These are phyloP conservation scores for Xenopus borealis DNA, from an alignment of 2,113 vertebrate species.

Conservation along the genomic window DNA sequence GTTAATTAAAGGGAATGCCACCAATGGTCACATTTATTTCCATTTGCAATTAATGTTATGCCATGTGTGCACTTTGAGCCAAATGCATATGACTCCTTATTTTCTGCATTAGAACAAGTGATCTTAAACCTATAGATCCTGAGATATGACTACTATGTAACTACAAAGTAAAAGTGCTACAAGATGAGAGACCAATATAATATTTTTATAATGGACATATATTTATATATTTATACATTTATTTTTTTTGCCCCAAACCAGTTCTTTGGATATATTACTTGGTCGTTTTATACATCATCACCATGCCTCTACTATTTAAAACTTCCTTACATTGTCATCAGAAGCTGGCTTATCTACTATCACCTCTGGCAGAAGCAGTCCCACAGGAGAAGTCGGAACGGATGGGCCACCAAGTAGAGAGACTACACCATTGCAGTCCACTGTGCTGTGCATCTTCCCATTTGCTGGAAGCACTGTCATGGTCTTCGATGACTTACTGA, in stretches of 20 bases:
- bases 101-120: no score
- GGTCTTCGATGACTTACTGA: slow-evolving; percentile 69
- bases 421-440: slow-evolving; percentile 91
- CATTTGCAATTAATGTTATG: no score
- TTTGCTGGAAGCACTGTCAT: slow-evolving; percentile 67
- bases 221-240: no score
- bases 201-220: slow-evolving; percentile 56
- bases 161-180: background rate
- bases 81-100: no score
- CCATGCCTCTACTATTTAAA: slow-evolving; percentile 57
- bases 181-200: slow-evolving; percentile 35
- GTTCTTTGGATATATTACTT: slow-evolving; percentile 42
- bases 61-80: no score
- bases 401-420: slow-evolving; percentile 75
- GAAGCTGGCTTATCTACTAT: slow-evolving; percentile 78
- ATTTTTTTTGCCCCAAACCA: slow-evolving; percentile 50
- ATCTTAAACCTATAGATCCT: no score
- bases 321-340: slow-evolving; percentile 83
- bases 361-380: slow-evolving; percentile 83
- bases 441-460: slow-evolving; percentile 82
- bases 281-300: slow-evolving; percentile 38
- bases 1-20: no score
- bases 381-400: slow-evolving; percentile 72
- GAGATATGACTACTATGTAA: no score
- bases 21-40: no score